phyloP scores from a whole-genome alignment of 64 coral and sea anemone genomes.

The Orbicella faveolata region DNA sequence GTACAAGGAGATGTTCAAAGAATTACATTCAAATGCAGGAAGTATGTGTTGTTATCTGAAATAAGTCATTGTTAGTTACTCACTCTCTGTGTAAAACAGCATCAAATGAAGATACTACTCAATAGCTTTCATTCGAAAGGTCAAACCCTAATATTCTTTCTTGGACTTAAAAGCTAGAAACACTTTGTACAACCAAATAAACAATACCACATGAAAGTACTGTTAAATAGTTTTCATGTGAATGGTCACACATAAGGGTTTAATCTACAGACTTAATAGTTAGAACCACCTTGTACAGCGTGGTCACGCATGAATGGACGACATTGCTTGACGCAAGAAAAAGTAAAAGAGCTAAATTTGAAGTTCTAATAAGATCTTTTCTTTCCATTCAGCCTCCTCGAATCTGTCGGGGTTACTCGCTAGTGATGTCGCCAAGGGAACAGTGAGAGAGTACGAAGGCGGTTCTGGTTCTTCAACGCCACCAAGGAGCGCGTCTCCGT shows the following conservation, averaged over 20 bases:
- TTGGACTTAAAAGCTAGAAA: too few relatives aligned
- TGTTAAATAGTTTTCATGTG: too few relatives aligned
- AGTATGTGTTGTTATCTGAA: slow-evolving; percentile 45
- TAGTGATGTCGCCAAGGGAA: slow-evolving; percentile 59
- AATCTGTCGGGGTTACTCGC: slow-evolving; percentile 83
- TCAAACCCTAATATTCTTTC: too few relatives aligned
- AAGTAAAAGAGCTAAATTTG: background rate
- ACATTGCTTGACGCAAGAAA: background rate
- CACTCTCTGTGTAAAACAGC: too few relatives aligned
- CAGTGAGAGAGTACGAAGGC: slow-evolving; percentile 8
- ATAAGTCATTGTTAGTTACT: background rate
- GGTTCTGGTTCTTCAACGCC: slow-evolving; percentile 17
- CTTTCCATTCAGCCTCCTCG: slow-evolving; percentile 64
- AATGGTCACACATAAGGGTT: too few relatives aligned
- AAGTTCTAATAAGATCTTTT: background rate
- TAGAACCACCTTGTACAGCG: too few relatives aligned
- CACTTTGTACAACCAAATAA: too few relatives aligned
- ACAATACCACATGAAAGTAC: too few relatives aligned
- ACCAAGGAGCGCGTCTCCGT: slow-evolving; percentile 36
- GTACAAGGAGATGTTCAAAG: slow-evolving; percentile 99
- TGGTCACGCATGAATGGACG: too few relatives aligned
- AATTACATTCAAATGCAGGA: slow-evolving; percentile 94
- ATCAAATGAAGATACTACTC: too few relatives aligned
- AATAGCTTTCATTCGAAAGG: too few relatives aligned
- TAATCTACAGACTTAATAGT: too few relatives aligned